Evolutionary conservation across 2,113 vertebrate genomes (phyloP).

Genomic region (Calidris pygmaea): DNA sequence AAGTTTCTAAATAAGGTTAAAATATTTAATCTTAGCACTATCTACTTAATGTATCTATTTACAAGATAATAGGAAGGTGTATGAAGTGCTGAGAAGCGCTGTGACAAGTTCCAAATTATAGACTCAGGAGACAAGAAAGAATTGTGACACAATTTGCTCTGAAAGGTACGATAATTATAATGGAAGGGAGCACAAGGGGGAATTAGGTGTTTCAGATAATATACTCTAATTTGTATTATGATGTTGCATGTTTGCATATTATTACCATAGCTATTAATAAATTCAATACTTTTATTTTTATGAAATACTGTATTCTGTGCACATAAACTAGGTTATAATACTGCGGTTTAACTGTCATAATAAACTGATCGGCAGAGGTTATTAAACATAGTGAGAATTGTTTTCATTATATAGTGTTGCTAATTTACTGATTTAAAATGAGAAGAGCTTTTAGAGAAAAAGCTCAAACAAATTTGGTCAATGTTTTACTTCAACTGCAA

Average conservation of each 20-base stretch:
- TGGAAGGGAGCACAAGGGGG: neutral
- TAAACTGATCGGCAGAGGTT: neutral
- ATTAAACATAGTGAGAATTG: neutral
- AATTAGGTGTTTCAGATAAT: neutral
- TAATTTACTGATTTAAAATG: neutral
- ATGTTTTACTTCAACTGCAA: neutral
- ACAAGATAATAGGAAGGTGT: conserved; percentile 10
- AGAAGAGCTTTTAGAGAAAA: neutral
- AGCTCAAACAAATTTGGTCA: neutral
- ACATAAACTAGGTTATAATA: neutral
- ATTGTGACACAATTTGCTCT: conserved; percentile 3
- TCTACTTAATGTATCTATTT: neutral
- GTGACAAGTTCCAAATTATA: neutral
- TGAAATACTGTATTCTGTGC: neutral
- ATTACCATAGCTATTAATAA: conserved; percentile 21
- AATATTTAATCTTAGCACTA: conserved; percentile 13
- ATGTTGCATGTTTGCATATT: neutral
- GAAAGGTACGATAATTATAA: conserved; percentile 27
- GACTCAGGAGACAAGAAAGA: neutral
- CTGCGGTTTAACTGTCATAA: neutral
- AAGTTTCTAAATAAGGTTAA: neutral
- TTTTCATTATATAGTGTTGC: neutral
- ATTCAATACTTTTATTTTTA: neutral
- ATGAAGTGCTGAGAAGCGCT: neutral
- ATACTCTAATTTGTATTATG: neutral